Percentiles rank a stretch among this genome's conserved stretches.
phyloP scores from a whole-genome alignment of 1,140 invertebrate genomes.

The Drosophila truncata region DNA sequence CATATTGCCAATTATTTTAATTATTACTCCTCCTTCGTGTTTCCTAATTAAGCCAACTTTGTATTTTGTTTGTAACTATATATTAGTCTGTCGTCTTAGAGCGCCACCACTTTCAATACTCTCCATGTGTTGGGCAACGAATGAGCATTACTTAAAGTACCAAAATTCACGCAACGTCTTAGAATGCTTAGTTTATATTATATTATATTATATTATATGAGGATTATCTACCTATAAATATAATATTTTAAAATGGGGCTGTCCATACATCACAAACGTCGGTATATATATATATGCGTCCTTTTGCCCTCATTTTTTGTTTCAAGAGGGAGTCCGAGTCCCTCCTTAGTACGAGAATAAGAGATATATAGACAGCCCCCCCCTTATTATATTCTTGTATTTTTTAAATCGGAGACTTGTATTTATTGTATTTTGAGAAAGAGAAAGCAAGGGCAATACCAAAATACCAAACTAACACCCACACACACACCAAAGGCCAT shows the following conservation, averaged over 20 bases:
- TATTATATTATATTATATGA: constrained; percentile 47
- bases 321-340: neutral
- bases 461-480: constrained; percentile 57
- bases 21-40: constrained; percentile 39
- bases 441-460: constrained; percentile 56
- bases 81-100: constrained; percentile 58
- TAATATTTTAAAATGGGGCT: constrained; percentile 41
- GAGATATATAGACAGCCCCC: constrained; percentile 13
- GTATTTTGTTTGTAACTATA: constrained; percentile 61
- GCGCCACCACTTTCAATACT: constrained; percentile 65
- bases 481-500: neutral
- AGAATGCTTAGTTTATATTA: constrained; percentile 50
- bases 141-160: constrained; percentile 79
- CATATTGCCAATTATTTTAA: constrained; percentile 82
- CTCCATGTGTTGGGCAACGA: constrained; percentile 70
- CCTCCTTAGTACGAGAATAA: constrained; percentile 3
- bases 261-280: constrained; percentile 12
- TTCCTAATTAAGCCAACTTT: constrained; percentile 62
- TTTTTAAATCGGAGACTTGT: constrained; percentile 68
- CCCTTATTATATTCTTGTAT: constrained; percentile 44
- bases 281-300: neutral
- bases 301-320: constrained; percentile 9
- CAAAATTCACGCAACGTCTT: constrained; percentile 57
- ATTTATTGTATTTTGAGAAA: constrained; percentile 70
- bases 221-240: constrained; percentile 48